phyloP scores from a whole-genome alignment of 1,140 invertebrate genomes.

The Asbolus verrucosus region DNA sequence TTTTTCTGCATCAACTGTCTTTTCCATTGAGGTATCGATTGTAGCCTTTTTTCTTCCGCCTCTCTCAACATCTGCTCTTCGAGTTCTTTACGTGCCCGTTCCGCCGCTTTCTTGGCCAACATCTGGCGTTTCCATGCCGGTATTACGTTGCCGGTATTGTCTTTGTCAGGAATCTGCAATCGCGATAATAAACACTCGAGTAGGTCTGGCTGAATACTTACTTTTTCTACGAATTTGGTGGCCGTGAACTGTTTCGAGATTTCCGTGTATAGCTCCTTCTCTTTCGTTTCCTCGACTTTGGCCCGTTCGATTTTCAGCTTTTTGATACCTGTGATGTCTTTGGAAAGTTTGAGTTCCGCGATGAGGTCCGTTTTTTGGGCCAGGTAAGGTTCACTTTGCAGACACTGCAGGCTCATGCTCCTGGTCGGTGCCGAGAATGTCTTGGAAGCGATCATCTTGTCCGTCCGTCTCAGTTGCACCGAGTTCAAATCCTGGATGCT shows the following conservation, averaged over 20 bases:
- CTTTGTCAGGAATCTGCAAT: constrained; percentile 87
- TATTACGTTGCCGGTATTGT: constrained; percentile 88
- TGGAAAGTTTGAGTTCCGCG: constrained; percentile 89
- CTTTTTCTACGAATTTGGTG: constrained; percentile 90
- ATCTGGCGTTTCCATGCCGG: constrained; percentile 96
- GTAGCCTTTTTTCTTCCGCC: constrained; percentile 86
- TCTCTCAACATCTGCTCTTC: constrained; percentile 86
- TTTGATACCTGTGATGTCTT: constrained; percentile 89
- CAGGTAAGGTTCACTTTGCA: constrained; percentile 79
- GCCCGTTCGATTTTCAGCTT: constrained; percentile 90
- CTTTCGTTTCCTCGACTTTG: constrained; percentile 81
- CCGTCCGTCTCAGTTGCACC: constrained; percentile 80
- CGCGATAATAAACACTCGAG: neutral
- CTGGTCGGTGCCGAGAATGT: constrained; percentile 82
- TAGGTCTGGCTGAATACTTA: constrained; percentile 62
- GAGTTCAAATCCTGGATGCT: constrained; percentile 88
- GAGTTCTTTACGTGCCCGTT: constrained; percentile 89
- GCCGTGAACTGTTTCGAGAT: constrained; percentile 86
- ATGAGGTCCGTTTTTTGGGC: constrained; percentile 87
- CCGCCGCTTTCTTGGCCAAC: constrained; percentile 92
- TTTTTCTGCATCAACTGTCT: constrained; percentile 86
- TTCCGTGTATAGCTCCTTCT: constrained; percentile 84
- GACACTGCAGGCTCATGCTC: constrained; percentile 77
- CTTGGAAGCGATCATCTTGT: constrained; percentile 80
- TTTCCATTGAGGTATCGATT: constrained; percentile 93